Base-by-base conservation (phyloP, 2,113 vertebrate genomes). In the Poecilia latipinna region DNA sequence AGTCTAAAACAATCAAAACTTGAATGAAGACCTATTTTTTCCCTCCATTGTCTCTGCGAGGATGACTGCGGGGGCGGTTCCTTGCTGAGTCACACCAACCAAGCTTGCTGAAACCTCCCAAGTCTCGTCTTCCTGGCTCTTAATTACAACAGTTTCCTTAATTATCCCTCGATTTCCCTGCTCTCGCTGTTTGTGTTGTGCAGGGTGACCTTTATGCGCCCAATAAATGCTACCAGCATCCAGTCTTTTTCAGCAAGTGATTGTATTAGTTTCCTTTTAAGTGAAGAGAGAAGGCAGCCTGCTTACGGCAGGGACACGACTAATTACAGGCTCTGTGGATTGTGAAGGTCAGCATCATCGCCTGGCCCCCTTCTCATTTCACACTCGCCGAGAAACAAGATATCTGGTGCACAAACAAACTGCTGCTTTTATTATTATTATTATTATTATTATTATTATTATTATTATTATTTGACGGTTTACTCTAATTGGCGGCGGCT, bases 201-300 rank as follows among this genome's bases (percentile, higher is more conserved):
- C 86, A 93, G 93, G 86, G 91, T 94, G 92, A 95, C 94, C 94
- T 94, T 94, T 93, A 72, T 61, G 75, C 79, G 87, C 77, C 81
- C 80, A 78, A 84, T 81, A 88, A 92, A 93, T 83, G 90, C 91
- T 90, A 91, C 75, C 83, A 90, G 87, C 82, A 80, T 84, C 77
- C 83, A 69, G 84, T 57, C 80, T 73, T 77, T 70, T 70, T 72
- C 74, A 61, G 65, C 87, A 82, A 92, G 76, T 87, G 90, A 93
- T 90, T 80, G 81, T 78, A 61, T 89, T 92, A 82, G 86, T 86
- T 93, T 89, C 54, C 71, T 78, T 86, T 86, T 86, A 86, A 90
- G 35, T 37, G 78, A 82, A 67, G 39, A 67, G 80, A 84, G 78
- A 82, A 85, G 83, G 89, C 85, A 44, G 86, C 51, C 54, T 75